Evolutionary conservation across 1,140 invertebrate genomes (phyloP).

Genomic region (Eupristina koningsbergeri): DNA sequence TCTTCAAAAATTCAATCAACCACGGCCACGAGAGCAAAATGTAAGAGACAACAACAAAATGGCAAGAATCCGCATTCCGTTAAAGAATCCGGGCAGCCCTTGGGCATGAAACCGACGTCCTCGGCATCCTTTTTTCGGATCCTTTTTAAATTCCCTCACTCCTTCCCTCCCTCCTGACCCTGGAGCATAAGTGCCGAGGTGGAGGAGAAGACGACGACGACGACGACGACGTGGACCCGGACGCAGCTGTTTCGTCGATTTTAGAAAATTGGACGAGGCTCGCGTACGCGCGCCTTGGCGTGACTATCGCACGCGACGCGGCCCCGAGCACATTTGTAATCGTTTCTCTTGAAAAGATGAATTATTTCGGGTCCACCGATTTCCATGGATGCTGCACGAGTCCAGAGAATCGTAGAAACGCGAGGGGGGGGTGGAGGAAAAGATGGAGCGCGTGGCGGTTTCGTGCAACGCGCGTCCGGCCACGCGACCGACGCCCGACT

Average conservation of each 20-base stretch:
- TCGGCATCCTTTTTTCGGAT: not conserved
- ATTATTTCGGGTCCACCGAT: constrained; percentile 54
- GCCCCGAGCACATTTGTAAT: constrained; percentile 54
- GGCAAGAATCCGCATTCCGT: not conserved
- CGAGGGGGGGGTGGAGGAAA: not conserved
- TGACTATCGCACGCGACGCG: constrained; percentile 66
- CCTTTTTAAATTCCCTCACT: not conserved
- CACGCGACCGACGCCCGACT: constrained; percentile 57
- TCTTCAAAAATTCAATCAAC: constrained; percentile 32
- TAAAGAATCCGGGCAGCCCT: constrained; percentile 11
- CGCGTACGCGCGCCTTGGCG: constrained; percentile 48
- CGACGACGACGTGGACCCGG: not conserved
- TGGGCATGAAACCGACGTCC: not conserved
- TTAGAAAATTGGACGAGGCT: constrained; percentile 61
- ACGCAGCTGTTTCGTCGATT: constrained; percentile 62
- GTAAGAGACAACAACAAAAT: constrained; percentile 9
- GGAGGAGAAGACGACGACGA: not conserved
- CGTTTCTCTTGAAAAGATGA: constrained; percentile 60
- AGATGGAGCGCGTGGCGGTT: constrained; percentile 45
- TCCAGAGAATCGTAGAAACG: not conserved
- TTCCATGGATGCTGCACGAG: constrained; percentile 4
- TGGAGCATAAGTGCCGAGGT: not conserved
- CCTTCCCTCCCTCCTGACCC: not conserved
- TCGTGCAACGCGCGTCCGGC: constrained; percentile 45
- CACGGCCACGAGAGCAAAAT: not conserved